A percentile compares a stretch with the other conserved stretches of the same genome.
phyloP scores from a whole-genome alignment of 2,888 invertebrate species.

The Cyclophora punctaria region DNA sequence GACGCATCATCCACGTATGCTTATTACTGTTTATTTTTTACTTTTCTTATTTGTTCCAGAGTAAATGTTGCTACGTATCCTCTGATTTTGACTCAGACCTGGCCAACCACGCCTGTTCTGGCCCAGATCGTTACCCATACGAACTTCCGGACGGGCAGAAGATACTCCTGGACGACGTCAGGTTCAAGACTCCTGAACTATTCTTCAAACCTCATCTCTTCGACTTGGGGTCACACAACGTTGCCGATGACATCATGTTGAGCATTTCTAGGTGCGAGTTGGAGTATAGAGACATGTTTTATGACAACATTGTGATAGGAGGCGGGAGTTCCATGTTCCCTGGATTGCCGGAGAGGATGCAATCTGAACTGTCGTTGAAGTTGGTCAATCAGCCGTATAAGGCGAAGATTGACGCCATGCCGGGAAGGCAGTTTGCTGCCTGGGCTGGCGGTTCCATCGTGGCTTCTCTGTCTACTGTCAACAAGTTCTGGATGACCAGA shows the following conservation, averaged over 20 bases:
- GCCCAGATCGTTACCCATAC: slow-evolving; percentile 85
- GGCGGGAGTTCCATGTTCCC: slow-evolving; percentile 92
- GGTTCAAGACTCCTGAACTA: slow-evolving; percentile 88
- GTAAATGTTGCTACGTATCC: slow-evolving; percentile 43
- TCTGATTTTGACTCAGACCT: slow-evolving; percentile 34
- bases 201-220: slow-evolving; percentile 88
- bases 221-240: slow-evolving; percentile 84
- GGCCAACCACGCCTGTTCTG: slow-evolving; percentile 66
- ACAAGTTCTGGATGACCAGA: slow-evolving; percentile 96
- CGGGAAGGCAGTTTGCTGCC: slow-evolving; percentile 93
- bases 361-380: slow-evolving; percentile 85
- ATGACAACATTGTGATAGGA: slow-evolving; percentile 89
- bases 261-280: slow-evolving; percentile 79
- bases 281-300: slow-evolving; percentile 88
- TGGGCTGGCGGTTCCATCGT: slow-evolving; percentile 98
- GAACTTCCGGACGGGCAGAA: slow-evolving; percentile 89
- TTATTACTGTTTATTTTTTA: neutral
- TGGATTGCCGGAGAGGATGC: slow-evolving; percentile 92
- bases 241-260: slow-evolving; percentile 77
- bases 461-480: slow-evolving; percentile 92
- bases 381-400: slow-evolving; percentile 74
- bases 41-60: slow-evolving; percentile 27
- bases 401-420: slow-evolving; percentile 83
- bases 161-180: slow-evolving; percentile 85
- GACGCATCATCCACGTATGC: no score